Evolutionary conservation across 2,888 invertebrate species (phyloP).

Genomic region (Tanaodytes sp.): DNA sequence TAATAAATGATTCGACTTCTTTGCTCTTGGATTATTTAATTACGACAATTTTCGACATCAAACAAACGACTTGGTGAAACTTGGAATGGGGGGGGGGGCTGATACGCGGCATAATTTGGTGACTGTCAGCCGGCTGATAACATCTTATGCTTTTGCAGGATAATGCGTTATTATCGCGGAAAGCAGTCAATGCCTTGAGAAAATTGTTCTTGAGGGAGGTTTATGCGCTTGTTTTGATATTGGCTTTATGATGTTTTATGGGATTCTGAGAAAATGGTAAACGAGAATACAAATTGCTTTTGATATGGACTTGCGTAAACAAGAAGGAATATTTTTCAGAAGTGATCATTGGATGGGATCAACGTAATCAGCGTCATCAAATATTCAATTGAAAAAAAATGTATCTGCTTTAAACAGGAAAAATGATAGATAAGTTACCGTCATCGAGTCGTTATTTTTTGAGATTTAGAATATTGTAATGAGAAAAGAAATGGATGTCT

Average conservation of each 20-base stretch:
- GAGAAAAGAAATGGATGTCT: too few relatives aligned
- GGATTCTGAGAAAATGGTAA: conserved; percentile 30
- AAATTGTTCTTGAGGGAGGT: conserved; percentile 40
- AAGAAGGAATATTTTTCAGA: neutral
- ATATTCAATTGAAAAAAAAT: too few relatives aligned
- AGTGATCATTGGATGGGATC: too few relatives aligned
- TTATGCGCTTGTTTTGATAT: conserved; percentile 35
- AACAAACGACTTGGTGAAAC: too few relatives aligned
- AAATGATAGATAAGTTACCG: too few relatives aligned
- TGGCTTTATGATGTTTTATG: conserved; percentile 36
- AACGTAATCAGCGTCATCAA: too few relatives aligned
- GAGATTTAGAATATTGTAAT: too few relatives aligned
- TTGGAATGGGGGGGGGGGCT: conserved; percentile 2
- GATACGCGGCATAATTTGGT: conserved; percentile 45
- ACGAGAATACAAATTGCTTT: conserved; percentile 29
- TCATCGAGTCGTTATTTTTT: too few relatives aligned
- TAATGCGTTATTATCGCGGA: conserved; percentile 49
- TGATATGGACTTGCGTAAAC: neutral
- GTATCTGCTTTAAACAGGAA: too few relatives aligned
- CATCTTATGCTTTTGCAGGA: conserved; percentile 39
- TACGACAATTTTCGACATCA: conserved; percentile 52
- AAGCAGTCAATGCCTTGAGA: conserved; percentile 45
- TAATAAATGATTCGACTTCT: conserved; percentile 45
- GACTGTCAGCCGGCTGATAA: conserved; percentile 52
- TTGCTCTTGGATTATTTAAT: conserved; percentile 50